These are phyloP conservation scores for Ianthella basta DNA, from an alignment of 37 sponge, comb jelly and placozoan species.

Conservation along the genomic window DNA sequence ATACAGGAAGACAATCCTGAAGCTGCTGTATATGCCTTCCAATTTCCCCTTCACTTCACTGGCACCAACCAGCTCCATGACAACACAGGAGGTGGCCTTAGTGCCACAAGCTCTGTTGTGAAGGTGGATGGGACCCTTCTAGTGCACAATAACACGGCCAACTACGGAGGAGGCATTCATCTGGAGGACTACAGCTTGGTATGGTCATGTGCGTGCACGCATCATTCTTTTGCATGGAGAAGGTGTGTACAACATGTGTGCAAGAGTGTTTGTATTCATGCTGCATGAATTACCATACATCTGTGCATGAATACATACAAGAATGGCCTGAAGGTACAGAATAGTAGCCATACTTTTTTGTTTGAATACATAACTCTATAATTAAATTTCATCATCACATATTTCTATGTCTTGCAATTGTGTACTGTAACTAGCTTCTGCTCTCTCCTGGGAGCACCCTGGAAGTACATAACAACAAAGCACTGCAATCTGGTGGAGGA, in stretches of 20 bases:
- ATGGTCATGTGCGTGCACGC: too few species aligned
- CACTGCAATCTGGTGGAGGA: conserved; percentile 70
- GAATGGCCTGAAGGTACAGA: too few species aligned
- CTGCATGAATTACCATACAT: neutral
- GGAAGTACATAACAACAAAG: conserved; percentile 47
- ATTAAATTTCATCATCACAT: too few species aligned
- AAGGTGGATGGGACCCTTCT: conserved; percentile 20
- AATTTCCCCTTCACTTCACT: conserved; percentile 58
- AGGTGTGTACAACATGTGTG: too few species aligned
- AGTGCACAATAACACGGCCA: conserved; percentile 56
- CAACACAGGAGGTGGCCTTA: conserved; percentile 75
- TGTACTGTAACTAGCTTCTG: conserved; percentile 43
- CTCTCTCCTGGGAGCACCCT: conserved; percentile 38
- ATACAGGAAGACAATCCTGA: too few species aligned
- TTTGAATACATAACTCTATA: too few species aligned
- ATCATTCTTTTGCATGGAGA: too few species aligned
- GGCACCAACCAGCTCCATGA: conserved; percentile 53
- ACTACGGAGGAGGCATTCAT: conserved; percentile 74
- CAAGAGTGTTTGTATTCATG: too few species aligned
- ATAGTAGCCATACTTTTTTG: too few species aligned
- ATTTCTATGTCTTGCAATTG: too few species aligned
- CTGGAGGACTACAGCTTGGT: conserved; percentile 74
- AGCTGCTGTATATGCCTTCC: conserved; percentile 74
- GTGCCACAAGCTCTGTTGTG: conserved; percentile 57
- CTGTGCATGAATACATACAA: too few species aligned